A percentile compares a stretch with the other conserved stretches of the same genome.
phyloP scores from a whole-genome alignment of 2,888 invertebrate genomes.

The Andrena praecox region DNA sequence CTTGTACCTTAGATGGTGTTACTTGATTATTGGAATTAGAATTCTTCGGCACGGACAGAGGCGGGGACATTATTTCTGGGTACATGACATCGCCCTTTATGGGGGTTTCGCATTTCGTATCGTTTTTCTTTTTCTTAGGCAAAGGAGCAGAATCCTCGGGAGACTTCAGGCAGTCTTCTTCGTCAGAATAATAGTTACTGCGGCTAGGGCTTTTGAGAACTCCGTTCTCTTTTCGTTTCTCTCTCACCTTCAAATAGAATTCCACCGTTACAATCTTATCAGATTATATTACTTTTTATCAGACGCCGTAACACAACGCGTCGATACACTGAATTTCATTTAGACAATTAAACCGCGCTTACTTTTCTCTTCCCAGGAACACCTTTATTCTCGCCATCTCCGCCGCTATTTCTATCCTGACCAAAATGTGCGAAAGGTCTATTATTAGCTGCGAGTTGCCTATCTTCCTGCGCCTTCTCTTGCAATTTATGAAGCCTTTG shows the following conservation, averaged over 20 bases:
- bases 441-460: constrained; percentile 76
- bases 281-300: not conserved
- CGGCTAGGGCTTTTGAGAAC: constrained; percentile 67
- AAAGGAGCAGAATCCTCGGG: constrained; percentile 74
- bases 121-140: constrained; percentile 76
- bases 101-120: constrained; percentile 72
- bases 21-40: constrained; percentile 63
- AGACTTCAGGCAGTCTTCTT: constrained; percentile 69
- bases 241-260: constrained; percentile 58
- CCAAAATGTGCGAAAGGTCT: constrained; percentile 87
- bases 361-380: constrained; percentile 82
- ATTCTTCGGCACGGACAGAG: constrained; percentile 77
- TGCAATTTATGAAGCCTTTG: constrained; percentile 92
- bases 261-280: not conserved
- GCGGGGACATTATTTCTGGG: constrained; percentile 84
- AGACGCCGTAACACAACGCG: not conserved
- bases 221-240: constrained; percentile 77
- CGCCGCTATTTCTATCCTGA: constrained; percentile 75
- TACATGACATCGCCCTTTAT: constrained; percentile 75
- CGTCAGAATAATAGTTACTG: constrained; percentile 72
- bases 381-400: constrained; percentile 77
- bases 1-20: constrained; percentile 69
- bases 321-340: not conserved
- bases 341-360: not conserved
- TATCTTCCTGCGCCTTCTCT: constrained; percentile 85